Evolutionary conservation across 2,113 vertebrate genomes (phyloP).

Genomic region (Ibidorhyncha struthersii): DNA sequence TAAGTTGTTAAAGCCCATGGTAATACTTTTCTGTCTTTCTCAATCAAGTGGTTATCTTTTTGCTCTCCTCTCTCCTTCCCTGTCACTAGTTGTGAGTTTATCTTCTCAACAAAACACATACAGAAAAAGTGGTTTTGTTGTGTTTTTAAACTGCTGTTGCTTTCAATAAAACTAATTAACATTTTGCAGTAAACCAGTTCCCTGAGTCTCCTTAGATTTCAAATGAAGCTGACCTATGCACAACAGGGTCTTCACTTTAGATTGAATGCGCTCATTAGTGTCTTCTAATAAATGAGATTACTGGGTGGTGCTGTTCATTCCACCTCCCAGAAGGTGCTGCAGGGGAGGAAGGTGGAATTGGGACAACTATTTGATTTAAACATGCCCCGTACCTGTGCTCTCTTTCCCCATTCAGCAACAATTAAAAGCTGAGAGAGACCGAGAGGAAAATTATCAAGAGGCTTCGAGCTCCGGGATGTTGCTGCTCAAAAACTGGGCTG

Average conservation of each 20-base stretch:
- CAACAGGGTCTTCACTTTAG: neutral
- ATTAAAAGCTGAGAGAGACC: neutral
- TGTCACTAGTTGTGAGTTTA: neutral
- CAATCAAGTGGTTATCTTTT: slow-evolving; percentile 18
- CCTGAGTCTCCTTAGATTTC: neutral
- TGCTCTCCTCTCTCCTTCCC: neutral
- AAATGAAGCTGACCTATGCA: slow-evolving; percentile 44
- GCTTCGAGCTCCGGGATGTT: neutral
- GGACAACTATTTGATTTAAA: neutral
- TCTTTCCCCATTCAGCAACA: neutral
- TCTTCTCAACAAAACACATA: neutral
- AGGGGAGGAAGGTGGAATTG: neutral
- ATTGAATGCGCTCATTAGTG: neutral
- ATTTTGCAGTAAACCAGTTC: neutral
- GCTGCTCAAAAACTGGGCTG: neutral
- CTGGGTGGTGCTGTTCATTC: neutral
- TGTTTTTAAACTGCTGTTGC: neutral
- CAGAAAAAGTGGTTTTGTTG: neutral
- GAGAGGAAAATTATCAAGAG: neutral
- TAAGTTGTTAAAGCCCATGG: slow-evolving; percentile 17
- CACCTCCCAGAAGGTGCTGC: neutral
- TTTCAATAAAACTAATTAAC: slow-evolving; percentile 35
- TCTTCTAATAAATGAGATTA: slow-evolving; percentile 7
- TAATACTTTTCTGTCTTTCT: slow-evolving; percentile 11
- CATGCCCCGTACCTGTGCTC: neutral